These are phyloP conservation scores for Rhinoraja longicauda DNA, from an alignment of 2,797 vertebrate species.

Conservation along the genomic window DNA sequence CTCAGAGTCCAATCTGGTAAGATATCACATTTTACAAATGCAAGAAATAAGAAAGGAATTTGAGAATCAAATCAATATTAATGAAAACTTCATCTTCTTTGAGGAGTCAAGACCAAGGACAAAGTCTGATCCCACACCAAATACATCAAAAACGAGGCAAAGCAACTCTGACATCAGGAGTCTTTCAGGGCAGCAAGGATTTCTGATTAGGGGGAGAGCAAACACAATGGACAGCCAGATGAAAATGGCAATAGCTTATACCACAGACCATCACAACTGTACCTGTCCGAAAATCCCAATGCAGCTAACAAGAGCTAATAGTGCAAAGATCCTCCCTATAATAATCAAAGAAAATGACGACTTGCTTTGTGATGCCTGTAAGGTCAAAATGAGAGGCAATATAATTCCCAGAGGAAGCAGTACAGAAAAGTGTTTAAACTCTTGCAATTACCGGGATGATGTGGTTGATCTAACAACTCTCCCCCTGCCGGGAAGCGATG, in stretches of 20 bases:
- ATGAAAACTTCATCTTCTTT: slow-evolving; percentile 88
- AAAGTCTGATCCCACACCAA: slow-evolving; percentile 89
- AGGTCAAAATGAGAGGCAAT: slow-evolving; percentile 69
- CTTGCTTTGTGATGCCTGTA: slow-evolving; percentile 91
- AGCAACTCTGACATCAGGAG: slow-evolving; percentile 45
- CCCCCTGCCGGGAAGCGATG: slow-evolving; percentile 84
- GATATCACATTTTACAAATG: slow-evolving; percentile 92
- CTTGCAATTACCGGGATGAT: slow-evolving; percentile 72
- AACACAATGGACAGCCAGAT: slow-evolving; percentile 79
- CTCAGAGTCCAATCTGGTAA: slow-evolving; percentile 80
- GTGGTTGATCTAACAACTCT: slow-evolving; percentile 88
- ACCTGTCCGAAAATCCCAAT: slow-evolving; percentile 1
- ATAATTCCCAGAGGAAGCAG: slow-evolving; percentile 53
- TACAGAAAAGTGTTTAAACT: slow-evolving; percentile 57
- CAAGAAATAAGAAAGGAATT: slow-evolving; percentile 84
- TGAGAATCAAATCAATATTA: slow-evolving; percentile 78
- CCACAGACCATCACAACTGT: slow-evolving; percentile 5
- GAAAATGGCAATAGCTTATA: slow-evolving; percentile 41
- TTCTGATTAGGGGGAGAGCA: slow-evolving; percentile 70
- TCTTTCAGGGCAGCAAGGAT: slow-evolving; percentile 57
- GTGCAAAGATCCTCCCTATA: slow-evolving; percentile 19
- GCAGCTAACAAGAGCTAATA: slow-evolving; percentile 23
- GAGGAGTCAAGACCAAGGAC: slow-evolving; percentile 82
- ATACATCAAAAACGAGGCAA: slow-evolving; percentile 75
- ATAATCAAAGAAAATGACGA: slow-evolving; percentile 52